Evolutionary conservation across 2,797 vertebrate genomes (phyloP).

Genomic region (Enteromius mattozi): DNA sequence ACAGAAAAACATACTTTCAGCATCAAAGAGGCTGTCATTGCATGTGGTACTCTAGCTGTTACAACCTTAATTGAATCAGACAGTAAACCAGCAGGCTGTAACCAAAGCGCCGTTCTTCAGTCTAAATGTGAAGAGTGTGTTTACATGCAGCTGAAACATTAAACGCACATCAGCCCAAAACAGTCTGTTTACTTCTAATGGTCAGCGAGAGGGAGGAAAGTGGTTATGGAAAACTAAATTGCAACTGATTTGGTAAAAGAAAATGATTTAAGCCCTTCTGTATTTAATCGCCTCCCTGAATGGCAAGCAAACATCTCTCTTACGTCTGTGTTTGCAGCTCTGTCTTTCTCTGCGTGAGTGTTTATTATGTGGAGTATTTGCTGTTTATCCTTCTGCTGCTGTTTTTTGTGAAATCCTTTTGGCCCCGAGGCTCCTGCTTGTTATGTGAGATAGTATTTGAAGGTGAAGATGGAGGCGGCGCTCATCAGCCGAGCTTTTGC

Average conservation of each 20-base stretch:
- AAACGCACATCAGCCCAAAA: not conserved
- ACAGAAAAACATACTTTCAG: no score
- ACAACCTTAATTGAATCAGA: not conserved
- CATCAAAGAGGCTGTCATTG: no score
- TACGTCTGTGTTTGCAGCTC: not conserved
- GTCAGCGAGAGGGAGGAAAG: not conserved
- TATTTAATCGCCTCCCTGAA: conserved; percentile 10
- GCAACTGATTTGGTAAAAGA: not conserved
- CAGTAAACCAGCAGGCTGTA: not conserved
- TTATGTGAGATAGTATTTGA: conserved; percentile 16
- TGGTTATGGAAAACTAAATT: not conserved
- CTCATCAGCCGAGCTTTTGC: conserved; percentile 1
- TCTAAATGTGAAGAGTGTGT: not conserved
- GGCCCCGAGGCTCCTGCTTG: not conserved
- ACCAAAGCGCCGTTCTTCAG: not conserved
- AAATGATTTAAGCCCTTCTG: not conserved
- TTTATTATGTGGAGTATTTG: not conserved
- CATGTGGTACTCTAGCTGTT: not conserved
- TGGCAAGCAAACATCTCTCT: not conserved
- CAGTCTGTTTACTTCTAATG: not conserved
- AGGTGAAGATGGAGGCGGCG: conserved; percentile 12
- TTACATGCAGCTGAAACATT: not conserved
- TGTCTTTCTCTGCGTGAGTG: not conserved
- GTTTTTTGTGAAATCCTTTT: not conserved
- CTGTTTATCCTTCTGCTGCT: not conserved